Evolutionary conservation across 1,140 invertebrate genomes (phyloP).

Genomic region (Melanaphis sacchari): DNA sequence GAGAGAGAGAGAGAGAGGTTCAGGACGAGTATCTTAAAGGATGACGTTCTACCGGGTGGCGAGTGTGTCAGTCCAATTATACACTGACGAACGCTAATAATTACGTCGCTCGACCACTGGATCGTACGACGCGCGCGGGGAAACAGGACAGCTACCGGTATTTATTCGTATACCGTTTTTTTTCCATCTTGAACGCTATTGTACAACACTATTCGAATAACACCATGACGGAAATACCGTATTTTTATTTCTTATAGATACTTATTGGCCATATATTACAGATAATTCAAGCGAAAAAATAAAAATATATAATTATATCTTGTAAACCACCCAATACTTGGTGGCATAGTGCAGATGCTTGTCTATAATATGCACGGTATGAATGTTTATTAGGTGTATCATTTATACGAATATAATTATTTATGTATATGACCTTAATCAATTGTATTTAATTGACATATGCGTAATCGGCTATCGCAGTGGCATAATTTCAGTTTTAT

Average conservation of each 20-base stretch:
- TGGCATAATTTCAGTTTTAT: not conserved
- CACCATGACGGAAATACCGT: not conserved
- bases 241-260: not conserved
- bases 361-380: not conserved
- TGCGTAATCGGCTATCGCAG: no score
- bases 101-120: not conserved
- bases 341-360: no score
- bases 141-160: slow-evolving; percentile 8
- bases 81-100: not conserved
- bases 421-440: no score
- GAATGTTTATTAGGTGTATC: not conserved
- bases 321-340: not conserved
- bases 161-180: not conserved
- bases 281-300: not conserved
- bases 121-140: not conserved
- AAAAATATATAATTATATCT: not conserved
- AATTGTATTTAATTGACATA: not conserved
- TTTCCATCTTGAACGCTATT: not conserved
- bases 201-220: not conserved
- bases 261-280: not conserved
- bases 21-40: not conserved
- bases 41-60: not conserved
- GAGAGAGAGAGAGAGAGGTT: not conserved
- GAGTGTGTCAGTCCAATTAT: not conserved
- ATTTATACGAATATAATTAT: no score